phyloP scores from a whole-genome alignment of 2,888 invertebrate genomes.

The Ashinkailepas kermadecensis region DNA sequence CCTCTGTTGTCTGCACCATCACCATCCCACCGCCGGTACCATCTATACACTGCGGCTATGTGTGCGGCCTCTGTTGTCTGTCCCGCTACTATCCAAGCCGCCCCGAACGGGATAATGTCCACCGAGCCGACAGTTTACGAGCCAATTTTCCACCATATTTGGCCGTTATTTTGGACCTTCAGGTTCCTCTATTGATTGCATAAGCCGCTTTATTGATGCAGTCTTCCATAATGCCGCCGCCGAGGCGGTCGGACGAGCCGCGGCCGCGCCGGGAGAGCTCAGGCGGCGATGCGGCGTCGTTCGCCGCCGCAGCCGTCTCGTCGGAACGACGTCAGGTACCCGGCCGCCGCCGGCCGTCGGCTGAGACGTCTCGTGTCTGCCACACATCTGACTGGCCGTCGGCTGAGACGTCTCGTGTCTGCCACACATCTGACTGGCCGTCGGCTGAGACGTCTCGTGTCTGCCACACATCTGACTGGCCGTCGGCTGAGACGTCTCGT shows the following conservation, averaged over 20 bases:
- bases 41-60: neutral
- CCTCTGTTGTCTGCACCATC: neutral
- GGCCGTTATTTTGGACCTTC: slow-evolving; percentile 12
- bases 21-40: neutral
- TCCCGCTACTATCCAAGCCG: neutral
- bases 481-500: no score
- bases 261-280: no score
- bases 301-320: no score
- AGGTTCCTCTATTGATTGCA: slow-evolving; percentile 15
- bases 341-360: no score
- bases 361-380: no score
- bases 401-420: no score
- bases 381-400: no score
- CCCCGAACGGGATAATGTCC: neutral
- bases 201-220: slow-evolving; percentile 12
- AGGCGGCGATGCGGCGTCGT: no score
- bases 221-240: neutral
- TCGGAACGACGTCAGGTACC: no score
- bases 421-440: no score
- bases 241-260: neutral
- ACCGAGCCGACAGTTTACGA: slow-evolving; percentile 2
- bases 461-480: no score
- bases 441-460: no score
- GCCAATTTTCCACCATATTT: slow-evolving; percentile 19
- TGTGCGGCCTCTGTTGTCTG: neutral